Evolutionary conservation across 2,113 vertebrate genomes (phyloP).

Genomic region (Dipodomys ordii): DNA sequence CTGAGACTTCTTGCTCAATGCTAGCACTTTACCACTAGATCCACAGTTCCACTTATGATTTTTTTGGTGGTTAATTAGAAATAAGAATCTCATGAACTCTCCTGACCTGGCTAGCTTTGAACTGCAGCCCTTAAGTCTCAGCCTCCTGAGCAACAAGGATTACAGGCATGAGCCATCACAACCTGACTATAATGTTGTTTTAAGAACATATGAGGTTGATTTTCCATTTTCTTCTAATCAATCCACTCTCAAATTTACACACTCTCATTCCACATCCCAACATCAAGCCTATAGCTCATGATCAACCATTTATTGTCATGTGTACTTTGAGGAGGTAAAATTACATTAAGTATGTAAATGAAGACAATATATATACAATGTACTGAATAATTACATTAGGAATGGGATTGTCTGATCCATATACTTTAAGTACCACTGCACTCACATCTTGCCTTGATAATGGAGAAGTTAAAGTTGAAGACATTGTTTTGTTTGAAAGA

Average conservation of each 20-base stretch:
- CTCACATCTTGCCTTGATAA: background rate
- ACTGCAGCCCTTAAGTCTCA: too few species aligned
- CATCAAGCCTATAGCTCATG: background rate
- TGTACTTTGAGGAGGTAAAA: background rate
- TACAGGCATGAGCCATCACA: too few species aligned
- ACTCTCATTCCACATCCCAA: background rate
- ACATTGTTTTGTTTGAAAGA: background rate
- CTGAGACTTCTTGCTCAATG: too few species aligned
- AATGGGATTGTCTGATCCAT: background rate
- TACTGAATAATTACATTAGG: constrained; percentile 12
- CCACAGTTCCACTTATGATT: too few species aligned
- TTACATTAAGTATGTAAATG: background rate
- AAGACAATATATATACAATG: background rate
- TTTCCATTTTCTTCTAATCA: background rate
- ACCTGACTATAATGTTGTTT: background rate
- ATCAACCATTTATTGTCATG: background rate
- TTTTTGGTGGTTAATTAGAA: too few species aligned
- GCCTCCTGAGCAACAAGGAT: too few species aligned
- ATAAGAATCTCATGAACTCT: too few species aligned
- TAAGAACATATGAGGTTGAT: background rate
- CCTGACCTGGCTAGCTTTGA: too few species aligned
- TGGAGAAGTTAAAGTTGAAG: background rate
- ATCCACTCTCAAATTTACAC: background rate
- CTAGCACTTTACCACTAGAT: too few species aligned
- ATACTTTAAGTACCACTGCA: background rate